phyloP scores from a whole-genome alignment of 2,113 vertebrate species.

The Oncorhynchus clarkii region DNA sequence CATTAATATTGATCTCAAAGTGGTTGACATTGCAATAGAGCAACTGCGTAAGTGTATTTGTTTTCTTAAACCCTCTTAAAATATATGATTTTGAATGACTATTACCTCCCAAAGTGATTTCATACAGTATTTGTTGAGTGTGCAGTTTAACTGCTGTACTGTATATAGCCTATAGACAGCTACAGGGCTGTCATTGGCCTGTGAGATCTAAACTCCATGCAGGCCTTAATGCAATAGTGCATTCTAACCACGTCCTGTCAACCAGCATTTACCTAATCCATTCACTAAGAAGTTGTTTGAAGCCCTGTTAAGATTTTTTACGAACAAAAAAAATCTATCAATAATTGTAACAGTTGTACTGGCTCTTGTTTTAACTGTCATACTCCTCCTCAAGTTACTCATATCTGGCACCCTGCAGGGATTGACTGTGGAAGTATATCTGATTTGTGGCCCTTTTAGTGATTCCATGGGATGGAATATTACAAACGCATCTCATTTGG shows the following conservation, averaged over 20 bases:
- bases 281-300: neutral
- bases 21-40: slow-evolving; percentile 5
- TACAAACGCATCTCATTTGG: neutral
- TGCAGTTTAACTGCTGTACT: neutral
- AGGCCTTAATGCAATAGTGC: neutral
- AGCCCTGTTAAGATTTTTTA: neutral
- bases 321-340: neutral
- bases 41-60: neutral
- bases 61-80: slow-evolving; percentile 8
- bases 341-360: neutral
- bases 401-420: neutral
- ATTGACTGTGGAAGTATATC: neutral
- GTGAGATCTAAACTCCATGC: no score
- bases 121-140: slow-evolving; percentile 5
- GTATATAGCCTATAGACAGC: neutral
- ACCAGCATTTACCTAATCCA: no score
- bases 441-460: neutral
- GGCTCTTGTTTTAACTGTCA: no score
- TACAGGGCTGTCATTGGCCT: no score
- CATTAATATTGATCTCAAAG: slow-evolving; percentile 35
- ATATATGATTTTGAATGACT: slow-evolving; percentile 3
- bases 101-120: slow-evolving; percentile 4
- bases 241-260: neutral
- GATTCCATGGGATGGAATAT: neutral
- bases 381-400: neutral